These are phyloP conservation scores for Xestia ashworthii DNA, from an alignment of 2,888 invertebrate genomes.

Conservation along the genomic window DNA sequence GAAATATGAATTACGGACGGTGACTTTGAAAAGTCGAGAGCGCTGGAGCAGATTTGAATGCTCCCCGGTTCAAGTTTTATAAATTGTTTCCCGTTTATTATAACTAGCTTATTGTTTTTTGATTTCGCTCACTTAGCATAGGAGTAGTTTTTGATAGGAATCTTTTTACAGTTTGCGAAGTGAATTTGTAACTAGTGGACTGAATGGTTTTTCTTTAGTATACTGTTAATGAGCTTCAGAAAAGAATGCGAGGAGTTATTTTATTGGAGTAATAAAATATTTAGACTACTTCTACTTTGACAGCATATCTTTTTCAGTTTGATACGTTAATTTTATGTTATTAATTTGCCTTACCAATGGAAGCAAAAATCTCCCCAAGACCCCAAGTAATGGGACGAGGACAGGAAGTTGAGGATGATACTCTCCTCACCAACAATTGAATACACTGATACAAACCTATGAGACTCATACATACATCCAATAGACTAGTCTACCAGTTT, in stretches of 20 bases:
- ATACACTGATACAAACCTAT: too few relatives aligned
- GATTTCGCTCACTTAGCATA: constrained; percentile 60
- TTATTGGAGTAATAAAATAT: constrained; percentile 6
- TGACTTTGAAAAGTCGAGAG: constrained; percentile 80
- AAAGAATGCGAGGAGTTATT: not conserved
- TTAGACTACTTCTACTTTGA: not conserved
- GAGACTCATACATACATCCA: too few relatives aligned
- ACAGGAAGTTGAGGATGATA: too few relatives aligned
- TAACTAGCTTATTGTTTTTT: constrained; percentile 67
- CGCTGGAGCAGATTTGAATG: constrained; percentile 65
- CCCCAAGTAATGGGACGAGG: too few relatives aligned
- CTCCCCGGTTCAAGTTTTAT: constrained; percentile 72
- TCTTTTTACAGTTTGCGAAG: constrained; percentile 54
- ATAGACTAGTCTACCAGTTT: too few relatives aligned
- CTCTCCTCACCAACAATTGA: too few relatives aligned
- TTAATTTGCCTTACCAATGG: too few relatives aligned
- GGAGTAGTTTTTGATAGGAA: constrained; percentile 62
- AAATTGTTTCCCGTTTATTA: constrained; percentile 75
- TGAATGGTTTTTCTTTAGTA: constrained; percentile 27
- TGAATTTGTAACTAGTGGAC: constrained; percentile 42
- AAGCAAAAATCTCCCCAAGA: too few relatives aligned
- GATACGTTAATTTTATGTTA: too few relatives aligned
- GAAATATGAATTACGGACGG: constrained; percentile 78
- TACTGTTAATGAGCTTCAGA: constrained; percentile 34
- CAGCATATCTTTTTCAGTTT: too few relatives aligned